Conservation (phyloP, 2,113 vertebrate species). For the Eurypyga helias region DNA sequence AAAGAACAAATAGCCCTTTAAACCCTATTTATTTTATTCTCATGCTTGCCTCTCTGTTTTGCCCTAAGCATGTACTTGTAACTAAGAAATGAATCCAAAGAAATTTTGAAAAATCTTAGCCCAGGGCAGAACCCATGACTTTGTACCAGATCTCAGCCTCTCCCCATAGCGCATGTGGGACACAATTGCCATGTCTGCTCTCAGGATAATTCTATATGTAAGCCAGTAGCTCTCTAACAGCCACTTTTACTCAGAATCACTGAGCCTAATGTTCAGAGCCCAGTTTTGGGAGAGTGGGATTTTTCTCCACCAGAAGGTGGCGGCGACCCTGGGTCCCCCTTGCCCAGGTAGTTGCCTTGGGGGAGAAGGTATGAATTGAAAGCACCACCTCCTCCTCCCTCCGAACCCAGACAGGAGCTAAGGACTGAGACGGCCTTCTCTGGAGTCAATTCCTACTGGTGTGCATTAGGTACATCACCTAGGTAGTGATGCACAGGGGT, state of each 20-base stretch:
- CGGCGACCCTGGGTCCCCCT: accelerated
- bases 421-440: neutral
- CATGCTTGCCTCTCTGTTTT: neutral
- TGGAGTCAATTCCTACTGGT: neutral
- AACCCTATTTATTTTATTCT: neutral
- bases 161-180: accelerated
- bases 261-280: neutral
- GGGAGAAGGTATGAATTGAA: neutral
- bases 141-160: neutral
- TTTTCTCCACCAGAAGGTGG: neutral
- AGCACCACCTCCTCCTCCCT: neutral
- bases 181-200: neutral
- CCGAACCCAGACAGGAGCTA: neutral
- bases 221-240: neutral
- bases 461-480: neutral
- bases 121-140: neutral
- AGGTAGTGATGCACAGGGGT: neutral
- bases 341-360: neutral
- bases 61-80: neutral
- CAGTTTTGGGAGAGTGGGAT: neutral
- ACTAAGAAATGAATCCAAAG: neutral
- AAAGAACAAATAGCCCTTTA: neutral
- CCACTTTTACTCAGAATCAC: neutral
- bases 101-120: neutral
- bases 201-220: neutral